These are phyloP conservation scores for Corapipo altera DNA, from an alignment of 2,113 vertebrate genomes.

Conservation along the genomic window DNA sequence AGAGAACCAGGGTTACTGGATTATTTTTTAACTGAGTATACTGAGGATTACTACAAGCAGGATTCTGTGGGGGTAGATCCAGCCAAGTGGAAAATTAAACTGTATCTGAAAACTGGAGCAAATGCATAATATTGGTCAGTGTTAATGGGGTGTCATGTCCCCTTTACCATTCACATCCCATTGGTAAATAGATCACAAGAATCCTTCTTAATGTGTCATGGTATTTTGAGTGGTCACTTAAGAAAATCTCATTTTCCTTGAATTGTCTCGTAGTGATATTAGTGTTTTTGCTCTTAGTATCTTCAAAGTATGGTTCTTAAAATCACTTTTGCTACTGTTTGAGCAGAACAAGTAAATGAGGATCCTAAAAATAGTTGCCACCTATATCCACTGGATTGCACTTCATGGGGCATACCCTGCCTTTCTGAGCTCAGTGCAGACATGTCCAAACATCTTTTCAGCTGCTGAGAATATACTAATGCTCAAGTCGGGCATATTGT, in stretches of 20 bases:
- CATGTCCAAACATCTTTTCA: background rate
- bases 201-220: background rate
- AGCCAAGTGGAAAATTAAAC: background rate
- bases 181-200: background rate
- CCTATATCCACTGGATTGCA: background rate
- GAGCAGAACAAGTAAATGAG: background rate
- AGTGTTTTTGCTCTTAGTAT: background rate
- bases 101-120: background rate
- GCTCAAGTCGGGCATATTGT: background rate
- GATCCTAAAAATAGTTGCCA: background rate
- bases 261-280: background rate
- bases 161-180: background rate
- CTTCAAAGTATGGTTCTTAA: background rate
- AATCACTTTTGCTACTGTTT: background rate
- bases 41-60: background rate
- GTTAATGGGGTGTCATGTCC: background rate
- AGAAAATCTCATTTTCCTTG: background rate
- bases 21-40: background rate
- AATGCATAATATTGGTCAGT: background rate
- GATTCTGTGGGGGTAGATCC: background rate
- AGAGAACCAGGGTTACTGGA: background rate
- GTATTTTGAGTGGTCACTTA: background rate
- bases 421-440: background rate
- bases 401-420: background rate
- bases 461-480: background rate